Conservation (phyloP, 2,113 vertebrate species). For the Mus pahari region DNA sequence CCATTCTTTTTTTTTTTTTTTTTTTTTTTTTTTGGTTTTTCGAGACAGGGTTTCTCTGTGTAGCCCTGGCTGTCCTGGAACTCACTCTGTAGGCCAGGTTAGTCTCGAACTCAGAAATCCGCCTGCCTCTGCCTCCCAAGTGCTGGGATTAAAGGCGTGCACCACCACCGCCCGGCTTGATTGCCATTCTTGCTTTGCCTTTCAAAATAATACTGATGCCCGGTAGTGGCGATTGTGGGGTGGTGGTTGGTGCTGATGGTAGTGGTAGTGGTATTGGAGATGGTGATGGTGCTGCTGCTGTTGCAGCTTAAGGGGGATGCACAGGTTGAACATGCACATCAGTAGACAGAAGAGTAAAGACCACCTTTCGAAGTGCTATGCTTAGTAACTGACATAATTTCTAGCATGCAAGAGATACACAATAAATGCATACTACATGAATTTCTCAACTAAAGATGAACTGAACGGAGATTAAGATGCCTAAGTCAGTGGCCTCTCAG, state of each 20-base stretch:
- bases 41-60: too few relatives aligned
- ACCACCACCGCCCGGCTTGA: too few relatives aligned
- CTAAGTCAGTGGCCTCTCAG: background rate
- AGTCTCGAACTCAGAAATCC: too few relatives aligned
- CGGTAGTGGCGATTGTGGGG: too few relatives aligned
- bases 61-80: too few relatives aligned
- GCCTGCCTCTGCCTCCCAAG: too few relatives aligned
- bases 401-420: background rate
- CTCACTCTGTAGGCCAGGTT: too few relatives aligned
- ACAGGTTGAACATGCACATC: background rate
- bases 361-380: background rate
- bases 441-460: background rate
- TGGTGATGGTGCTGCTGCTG: background rate
- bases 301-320: background rate
- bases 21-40: too few relatives aligned
- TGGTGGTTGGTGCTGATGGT: background rate
- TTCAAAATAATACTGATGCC: background rate
- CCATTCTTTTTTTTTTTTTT: too few relatives aligned
- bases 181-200: background rate
- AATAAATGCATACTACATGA: constrained; percentile 31
- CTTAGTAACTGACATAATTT: background rate
- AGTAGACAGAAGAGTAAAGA: background rate
- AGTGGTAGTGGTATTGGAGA: background rate
- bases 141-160: too few relatives aligned
- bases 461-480: background rate